These are phyloP conservation scores for Calyptommatus sinebrachiatus DNA, from an alignment of 2,113 vertebrate genomes.

Conservation along the genomic window DNA sequence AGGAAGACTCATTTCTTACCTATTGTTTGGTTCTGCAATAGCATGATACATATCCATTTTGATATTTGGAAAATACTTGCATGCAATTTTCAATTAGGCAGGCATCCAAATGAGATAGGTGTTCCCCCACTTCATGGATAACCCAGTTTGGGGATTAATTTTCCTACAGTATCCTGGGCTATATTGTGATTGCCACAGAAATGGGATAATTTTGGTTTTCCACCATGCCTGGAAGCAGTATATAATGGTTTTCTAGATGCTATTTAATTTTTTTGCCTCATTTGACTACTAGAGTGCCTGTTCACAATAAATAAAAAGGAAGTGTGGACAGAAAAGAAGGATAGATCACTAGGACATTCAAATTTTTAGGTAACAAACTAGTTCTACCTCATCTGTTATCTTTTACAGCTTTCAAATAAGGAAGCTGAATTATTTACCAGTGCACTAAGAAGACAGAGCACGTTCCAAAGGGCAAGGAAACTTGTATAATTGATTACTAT, in stretches of 20 bases:
- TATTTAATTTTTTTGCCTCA: background rate
- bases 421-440: background rate
- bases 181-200: too few relatives aligned
- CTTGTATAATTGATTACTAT: background rate
- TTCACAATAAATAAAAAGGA: background rate
- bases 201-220: too few relatives aligned
- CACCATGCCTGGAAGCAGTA: too few relatives aligned
- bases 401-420: background rate
- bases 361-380: too few relatives aligned
- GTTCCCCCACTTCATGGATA: too few relatives aligned
- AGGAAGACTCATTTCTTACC: background rate
- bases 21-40: background rate
- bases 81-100: too few relatives aligned
- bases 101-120: too few relatives aligned
- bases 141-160: too few relatives aligned
- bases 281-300: background rate
- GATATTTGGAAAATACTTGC: too few relatives aligned
- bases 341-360: too few relatives aligned
- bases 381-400: background rate
- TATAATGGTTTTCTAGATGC: background rate
- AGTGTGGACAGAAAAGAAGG: background rate
- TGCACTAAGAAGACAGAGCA: background rate
- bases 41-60: too few relatives aligned
- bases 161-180: too few relatives aligned
- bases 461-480: slow-evolving; percentile 9